Evolutionary conservation across 1,140 invertebrate species (phyloP), one percentile per base, ranked within the genome.

Genomic region (Atta cephalotes): DNA sequence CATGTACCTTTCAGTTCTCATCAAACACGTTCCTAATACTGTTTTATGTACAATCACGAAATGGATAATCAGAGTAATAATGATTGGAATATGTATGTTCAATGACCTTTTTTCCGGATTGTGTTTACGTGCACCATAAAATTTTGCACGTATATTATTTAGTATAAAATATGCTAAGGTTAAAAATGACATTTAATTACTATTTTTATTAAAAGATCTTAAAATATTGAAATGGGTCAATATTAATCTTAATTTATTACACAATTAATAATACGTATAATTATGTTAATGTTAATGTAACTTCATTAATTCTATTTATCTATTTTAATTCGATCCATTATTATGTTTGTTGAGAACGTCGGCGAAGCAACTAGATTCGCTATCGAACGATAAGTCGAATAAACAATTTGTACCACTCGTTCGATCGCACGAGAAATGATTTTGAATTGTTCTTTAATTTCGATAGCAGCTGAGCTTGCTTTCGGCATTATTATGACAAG

Each of bases 381-480:
- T 7, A 53, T n/a, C 63, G 25, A 35, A 25, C 28, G 31, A 72
- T 7, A 21, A 39, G 31, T 56, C 25, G 21, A 74, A 58, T 6
- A 63, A 25, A 49, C 4, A n/a, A 49, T 53, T 53, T 49, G 25
- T 45, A 45, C 2, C 25, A 21, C 71, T 76, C 80, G 80, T 76
- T 31, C 56, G 58, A 84, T 84, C 80, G 80, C 70, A 84, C 39
- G 39, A 51, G 39, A 76, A 82, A 21, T 72, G 25, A 62, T 9
- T 76, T 35, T 62, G 72, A 2, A 35, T 63, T 56, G n/a, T 63
- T 62, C 12, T 21, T 16, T 72, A 14, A 39, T 39, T 49, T 62
- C 16, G 31, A 82, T 12, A 76, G n/a, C 5, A 12, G 51, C 25
- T 21, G 25, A 53, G 14, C 16, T 25, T 62, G 62, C 7, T 72